A percentile compares a stretch with the other conserved stretches of the same genome.
Conservation (phyloP, 2,113 vertebrate species). For the Caranx ignobilis region DNA sequence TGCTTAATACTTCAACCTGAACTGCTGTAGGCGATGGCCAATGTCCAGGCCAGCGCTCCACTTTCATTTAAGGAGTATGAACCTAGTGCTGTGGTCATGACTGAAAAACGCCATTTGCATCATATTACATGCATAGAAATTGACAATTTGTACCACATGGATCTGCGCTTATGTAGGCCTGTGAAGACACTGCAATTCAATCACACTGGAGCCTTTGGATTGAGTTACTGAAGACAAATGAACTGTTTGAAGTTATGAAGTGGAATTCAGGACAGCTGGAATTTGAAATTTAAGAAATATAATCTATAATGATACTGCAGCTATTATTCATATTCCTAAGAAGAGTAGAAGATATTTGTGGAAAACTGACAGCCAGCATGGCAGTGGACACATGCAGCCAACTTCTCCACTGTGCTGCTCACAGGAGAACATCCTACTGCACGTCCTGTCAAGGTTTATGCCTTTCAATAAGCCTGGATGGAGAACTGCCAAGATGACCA, state of each 20-base stretch:
- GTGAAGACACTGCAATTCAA: no score
- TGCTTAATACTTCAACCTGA: slow-evolving; percentile 41
- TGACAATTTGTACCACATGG: background rate
- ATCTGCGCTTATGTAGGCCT: background rate
- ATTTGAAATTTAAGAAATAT: background rate
- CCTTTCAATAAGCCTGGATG: no score
- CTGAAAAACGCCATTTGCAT: slow-evolving; percentile 33
- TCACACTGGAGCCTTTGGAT: background rate
- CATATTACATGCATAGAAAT: background rate
- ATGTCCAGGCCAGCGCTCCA: slow-evolving; percentile 5
- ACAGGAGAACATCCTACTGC: no score
- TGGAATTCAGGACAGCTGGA: background rate
- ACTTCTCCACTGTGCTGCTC: no score
- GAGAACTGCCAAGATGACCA: no score
- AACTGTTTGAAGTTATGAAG: background rate
- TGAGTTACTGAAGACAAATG: background rate
- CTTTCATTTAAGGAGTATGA: slow-evolving; percentile 13
- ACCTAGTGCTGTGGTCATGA: background rate
- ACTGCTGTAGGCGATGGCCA: slow-evolving; percentile 25
- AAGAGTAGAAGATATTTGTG: background rate
- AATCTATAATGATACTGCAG: background rate
- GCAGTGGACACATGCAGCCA: background rate
- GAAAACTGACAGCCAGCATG: background rate
- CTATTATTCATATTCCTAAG: no score
- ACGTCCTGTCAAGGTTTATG: no score